Conservation (phyloP, 2,888 invertebrate species). For the Elegia similella region DNA sequence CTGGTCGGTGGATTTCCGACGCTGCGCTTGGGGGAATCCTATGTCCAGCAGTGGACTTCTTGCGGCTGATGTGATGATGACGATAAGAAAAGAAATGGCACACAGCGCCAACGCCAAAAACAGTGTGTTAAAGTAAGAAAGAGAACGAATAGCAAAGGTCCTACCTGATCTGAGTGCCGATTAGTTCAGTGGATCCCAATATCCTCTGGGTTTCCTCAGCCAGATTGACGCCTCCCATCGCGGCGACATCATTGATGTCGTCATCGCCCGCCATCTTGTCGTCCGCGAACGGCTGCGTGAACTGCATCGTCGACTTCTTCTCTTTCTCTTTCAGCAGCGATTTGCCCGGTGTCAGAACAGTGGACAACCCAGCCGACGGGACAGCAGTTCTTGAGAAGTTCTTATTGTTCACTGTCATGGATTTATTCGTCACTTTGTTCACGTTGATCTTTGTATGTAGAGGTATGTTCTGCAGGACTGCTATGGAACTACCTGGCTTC, state of each 20-base stretch:
- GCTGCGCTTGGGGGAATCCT: too few relatives aligned
- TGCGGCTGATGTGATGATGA: too few relatives aligned
- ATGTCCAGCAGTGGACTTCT: too few relatives aligned
- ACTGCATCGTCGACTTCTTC: constrained; percentile 80
- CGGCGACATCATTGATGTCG: constrained; percentile 99
- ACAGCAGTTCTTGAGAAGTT: constrained; percentile 55
- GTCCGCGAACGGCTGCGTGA: constrained; percentile 58
- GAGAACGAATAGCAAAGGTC: too few relatives aligned
- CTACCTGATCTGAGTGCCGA: constrained; percentile 90
- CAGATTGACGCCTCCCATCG: constrained; percentile 99
- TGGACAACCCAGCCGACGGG: constrained; percentile 52
- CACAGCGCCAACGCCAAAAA: too few relatives aligned
- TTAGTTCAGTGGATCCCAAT: constrained; percentile 93
- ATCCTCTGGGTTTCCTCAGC: constrained; percentile 98
- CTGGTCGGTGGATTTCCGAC: too few relatives aligned
- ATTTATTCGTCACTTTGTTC: constrained; percentile 58
- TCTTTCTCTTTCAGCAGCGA: constrained; percentile 89
- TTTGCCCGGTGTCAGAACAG: constrained; percentile 74
- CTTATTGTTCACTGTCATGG: constrained; percentile 75
- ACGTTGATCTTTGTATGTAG: constrained; percentile 65
- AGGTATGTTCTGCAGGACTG: constrained; percentile 71
- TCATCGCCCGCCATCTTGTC: constrained; percentile 90
- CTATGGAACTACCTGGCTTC: constrained; percentile 56
- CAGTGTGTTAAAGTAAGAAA: too few relatives aligned
- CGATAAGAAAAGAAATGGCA: too few relatives aligned